Evolutionary conservation across 2,888 invertebrate species (phyloP).

Genomic region (Stenichneumon culpator): DNA sequence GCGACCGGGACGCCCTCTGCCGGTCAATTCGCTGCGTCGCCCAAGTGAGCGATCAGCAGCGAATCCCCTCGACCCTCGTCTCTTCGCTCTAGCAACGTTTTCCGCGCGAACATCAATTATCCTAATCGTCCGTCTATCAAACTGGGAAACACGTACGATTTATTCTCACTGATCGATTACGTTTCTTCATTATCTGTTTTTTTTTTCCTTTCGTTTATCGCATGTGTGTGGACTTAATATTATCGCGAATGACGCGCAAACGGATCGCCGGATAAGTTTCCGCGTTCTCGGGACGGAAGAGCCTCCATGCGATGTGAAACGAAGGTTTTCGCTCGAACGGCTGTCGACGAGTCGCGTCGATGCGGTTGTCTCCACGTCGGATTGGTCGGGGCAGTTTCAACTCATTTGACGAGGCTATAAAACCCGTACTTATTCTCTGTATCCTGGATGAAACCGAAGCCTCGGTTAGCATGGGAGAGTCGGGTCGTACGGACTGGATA

Average conservation of each 20-base stretch:
- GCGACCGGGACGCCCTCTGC: conserved; percentile 15
- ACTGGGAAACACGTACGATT: not conserved
- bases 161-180: conserved; percentile 26
- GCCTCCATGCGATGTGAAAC: not conserved
- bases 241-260: conserved; percentile 39
- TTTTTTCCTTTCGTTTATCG: not conserved
- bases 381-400: not conserved
- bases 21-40: not conserved
- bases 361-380: not conserved
- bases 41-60: not conserved
- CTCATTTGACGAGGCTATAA: not conserved
- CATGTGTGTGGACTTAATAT: not conserved
- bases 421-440: not conserved
- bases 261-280: conserved; percentile 51
- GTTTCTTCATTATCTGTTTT: conserved; percentile 25
- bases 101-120: not conserved
- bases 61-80: too few species aligned
- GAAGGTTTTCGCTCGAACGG: conserved; percentile 5
- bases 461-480: conserved; percentile 3
- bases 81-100: not conserved
- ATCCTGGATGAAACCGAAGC: conserved; percentile 5
- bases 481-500: conserved; percentile 13
- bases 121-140: not conserved
- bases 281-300: conserved; percentile 45
- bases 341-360: not conserved